Conservation (phyloP, 2,113 vertebrate genomes). For the Macaca mulatta region DNA sequence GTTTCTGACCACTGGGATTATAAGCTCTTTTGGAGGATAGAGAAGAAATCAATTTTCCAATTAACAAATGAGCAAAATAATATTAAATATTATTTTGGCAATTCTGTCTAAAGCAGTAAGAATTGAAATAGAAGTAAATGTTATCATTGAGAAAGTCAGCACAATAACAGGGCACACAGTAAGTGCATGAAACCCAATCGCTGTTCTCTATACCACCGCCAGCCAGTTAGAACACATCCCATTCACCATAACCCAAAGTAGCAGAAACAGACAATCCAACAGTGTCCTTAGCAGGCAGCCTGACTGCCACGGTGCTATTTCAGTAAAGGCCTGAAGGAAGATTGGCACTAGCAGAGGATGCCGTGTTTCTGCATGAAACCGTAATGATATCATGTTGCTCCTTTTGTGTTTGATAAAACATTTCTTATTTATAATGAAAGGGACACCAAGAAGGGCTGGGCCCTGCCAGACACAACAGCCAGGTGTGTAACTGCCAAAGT, state of each 20-base stretch:
- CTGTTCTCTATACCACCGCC: not conserved
- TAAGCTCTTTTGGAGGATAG: not conserved
- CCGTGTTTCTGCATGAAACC: not conserved
- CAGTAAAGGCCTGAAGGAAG: not conserved
- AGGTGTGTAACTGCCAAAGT: fast-evolving
- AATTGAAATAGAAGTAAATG: not conserved
- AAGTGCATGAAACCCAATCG: fast-evolving
- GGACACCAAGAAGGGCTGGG: not conserved
- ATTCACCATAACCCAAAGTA: not conserved
- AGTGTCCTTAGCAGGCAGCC: not conserved
- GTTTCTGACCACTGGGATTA: not conserved
- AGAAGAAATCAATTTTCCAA: not conserved
- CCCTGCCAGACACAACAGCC: too few species aligned
- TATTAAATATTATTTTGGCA: not conserved
- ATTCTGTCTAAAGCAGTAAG: not conserved
- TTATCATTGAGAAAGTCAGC: not conserved
- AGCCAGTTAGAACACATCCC: too few species aligned
- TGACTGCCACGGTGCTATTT: not conserved
- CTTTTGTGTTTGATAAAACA: not conserved
- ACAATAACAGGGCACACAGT: not conserved
- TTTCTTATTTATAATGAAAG: not conserved
- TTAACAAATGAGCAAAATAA: not conserved
- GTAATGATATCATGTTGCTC: not conserved
- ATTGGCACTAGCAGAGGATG: not conserved
- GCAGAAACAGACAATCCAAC: not conserved